Evolutionary conservation across 2,888 invertebrate species (phyloP).

Genomic region (Calameuta filiformis): DNA sequence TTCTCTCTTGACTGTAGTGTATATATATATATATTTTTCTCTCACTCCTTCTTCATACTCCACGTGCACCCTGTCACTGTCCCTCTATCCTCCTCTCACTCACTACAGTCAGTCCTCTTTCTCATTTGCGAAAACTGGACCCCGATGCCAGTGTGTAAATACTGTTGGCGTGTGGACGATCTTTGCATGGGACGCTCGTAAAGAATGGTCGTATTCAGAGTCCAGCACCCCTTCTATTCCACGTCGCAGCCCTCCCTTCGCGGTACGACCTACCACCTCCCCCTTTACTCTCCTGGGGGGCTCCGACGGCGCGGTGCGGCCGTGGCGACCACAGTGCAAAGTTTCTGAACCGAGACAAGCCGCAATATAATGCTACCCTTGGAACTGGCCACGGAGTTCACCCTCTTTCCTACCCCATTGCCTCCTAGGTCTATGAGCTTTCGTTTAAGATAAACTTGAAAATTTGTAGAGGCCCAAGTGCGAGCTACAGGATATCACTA

Average conservation of each 20-base stretch:
- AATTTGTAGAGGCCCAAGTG: background rate
- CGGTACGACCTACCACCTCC: slow-evolving; percentile 23
- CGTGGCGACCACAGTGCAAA: slow-evolving; percentile 55
- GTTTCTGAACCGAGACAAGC: slow-evolving; percentile 61
- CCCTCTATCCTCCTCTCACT: slow-evolving; percentile 11
- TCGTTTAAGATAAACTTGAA: slow-evolving; percentile 10
- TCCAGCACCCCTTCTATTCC: slow-evolving; percentile 23
- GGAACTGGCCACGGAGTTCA: slow-evolving; percentile 6
- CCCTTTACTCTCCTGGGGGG: slow-evolving; percentile 24
- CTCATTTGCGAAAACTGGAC: slow-evolving; percentile 35
- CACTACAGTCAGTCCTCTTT: slow-evolving; percentile 31
- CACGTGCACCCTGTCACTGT: slow-evolving; percentile 28
- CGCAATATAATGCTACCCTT: slow-evolving; percentile 57
- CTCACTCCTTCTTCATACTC: slow-evolving; percentile 23
- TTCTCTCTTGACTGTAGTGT: slow-evolving; percentile 3
- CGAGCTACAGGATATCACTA: background rate
- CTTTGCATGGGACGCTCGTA: slow-evolving; percentile 55
- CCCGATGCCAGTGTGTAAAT: slow-evolving; percentile 50
- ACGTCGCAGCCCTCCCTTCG: slow-evolving; percentile 36
- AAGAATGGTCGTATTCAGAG: slow-evolving; percentile 59
- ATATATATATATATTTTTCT: background rate
- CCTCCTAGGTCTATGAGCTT: slow-evolving; percentile 8
- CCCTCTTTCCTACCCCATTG: slow-evolving; percentile 6
- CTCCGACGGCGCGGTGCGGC: slow-evolving; percentile 30
- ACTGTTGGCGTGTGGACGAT: slow-evolving; percentile 53